Percentiles rank a stretch among this genome's conserved stretches.
phyloP scores from a whole-genome alignment of 2,888 invertebrate genomes.

The Sussaba pulchella region DNA sequence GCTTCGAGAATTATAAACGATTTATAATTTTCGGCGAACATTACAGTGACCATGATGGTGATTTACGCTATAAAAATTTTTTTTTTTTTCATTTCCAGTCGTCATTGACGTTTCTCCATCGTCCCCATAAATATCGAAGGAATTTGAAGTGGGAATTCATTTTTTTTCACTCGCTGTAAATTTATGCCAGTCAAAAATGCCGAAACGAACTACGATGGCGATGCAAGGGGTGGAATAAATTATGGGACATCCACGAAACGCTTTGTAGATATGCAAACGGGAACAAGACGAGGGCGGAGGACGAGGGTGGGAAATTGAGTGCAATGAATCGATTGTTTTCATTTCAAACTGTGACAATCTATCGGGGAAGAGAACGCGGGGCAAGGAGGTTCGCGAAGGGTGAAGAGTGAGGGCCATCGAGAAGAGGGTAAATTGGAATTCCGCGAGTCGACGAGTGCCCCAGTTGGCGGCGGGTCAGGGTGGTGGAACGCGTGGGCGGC shows the following conservation, averaged over 20 bases:
- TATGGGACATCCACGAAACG: neutral
- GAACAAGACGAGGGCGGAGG: constrained; percentile 14
- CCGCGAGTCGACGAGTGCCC: constrained; percentile 77
- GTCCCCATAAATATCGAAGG: too few species aligned
- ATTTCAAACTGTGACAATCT: constrained; percentile 75
- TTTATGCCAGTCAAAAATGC: too few species aligned
- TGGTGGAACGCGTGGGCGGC: constrained; percentile 68
- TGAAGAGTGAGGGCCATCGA: constrained; percentile 65
- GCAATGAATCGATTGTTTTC: constrained; percentile 80
- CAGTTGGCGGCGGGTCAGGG: constrained; percentile 62
- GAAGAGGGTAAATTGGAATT: constrained; percentile 79
- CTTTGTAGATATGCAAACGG: neutral
- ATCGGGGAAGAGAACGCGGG: constrained; percentile 52
- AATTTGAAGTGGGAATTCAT: too few species aligned
- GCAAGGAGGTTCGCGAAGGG: constrained; percentile 63
- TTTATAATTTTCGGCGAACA: too few species aligned
- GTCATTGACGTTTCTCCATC: too few species aligned
- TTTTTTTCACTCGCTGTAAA: too few species aligned
- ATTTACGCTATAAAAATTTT: too few species aligned
- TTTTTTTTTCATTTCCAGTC: too few species aligned
- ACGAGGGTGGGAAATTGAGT: constrained; percentile 64
- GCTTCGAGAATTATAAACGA: too few species aligned
- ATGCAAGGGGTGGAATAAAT: constrained; percentile 17
- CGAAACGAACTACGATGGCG: neutral
- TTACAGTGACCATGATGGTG: too few species aligned